Evolutionary conservation across 35 echinoderm and acorn worm genomes (phyloP), one percentile per base, ranked within the genome.

Genomic region (Heliocidaris tuberculata): DNA sequence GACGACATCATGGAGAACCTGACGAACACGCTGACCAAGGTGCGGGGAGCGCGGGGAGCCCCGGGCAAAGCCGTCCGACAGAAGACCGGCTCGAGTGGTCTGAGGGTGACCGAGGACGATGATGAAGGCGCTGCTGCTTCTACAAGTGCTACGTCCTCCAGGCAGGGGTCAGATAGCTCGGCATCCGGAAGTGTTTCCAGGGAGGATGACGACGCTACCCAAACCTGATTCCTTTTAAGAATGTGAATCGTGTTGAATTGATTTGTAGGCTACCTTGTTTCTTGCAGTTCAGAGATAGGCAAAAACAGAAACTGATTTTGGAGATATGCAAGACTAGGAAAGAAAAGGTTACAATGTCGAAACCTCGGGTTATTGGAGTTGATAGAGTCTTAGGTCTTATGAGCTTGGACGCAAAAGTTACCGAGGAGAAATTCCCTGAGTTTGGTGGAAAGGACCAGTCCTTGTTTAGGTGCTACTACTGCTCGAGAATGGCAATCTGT

Each of bases 1-100:
- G 96, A 97, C 48, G 96, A 94, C 49, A 97, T 97, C 92, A 94
- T 97, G 27, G 96, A 97, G 9, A 95, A 95, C 65, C 95, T 97
- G 92, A 94, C 96, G 21, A 78, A 49, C 85, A 90, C 96, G 6
- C 85, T 97, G 32, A 85, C 93, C 31, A 92, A 85, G 31, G 92
- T 92, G 6, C 95, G 94, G 9, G 87, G 88, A 1, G 21, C 92
- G n/a, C 56, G 94, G 93, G 27, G 48, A 47, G 54, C 31, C 88
- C 42, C 27, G 31, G 94, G 85, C 48, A 50, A 85, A 50, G 8
- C 94, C 31, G 47, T n/a, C 42, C 42, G 86, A 49, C 94, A 42
- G 47, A 48, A 88, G 29, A 56, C 49, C 10, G 30, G 71, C 2
- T 4, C 54, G 32, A 50, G 52, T 32, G 35, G 85, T 17, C 59